These are phyloP conservation scores for Scophthalmus maximus DNA, from an alignment of 2,113 vertebrate genomes.

Conservation along the genomic window DNA sequence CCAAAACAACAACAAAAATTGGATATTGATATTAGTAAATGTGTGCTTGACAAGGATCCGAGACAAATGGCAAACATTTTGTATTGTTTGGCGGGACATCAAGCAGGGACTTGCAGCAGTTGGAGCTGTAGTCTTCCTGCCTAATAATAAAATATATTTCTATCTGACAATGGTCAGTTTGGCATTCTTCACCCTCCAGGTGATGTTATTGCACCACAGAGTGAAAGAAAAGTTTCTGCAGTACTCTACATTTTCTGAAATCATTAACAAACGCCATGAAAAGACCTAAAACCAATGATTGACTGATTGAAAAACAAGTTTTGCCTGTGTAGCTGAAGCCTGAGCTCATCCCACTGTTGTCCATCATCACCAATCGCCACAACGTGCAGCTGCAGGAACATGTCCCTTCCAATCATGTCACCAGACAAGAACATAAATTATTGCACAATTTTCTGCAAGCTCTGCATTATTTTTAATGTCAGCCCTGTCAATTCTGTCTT, in stretches of 20 bases:
- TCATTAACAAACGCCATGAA: no score
- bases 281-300: no score
- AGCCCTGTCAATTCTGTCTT: not conserved
- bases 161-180: conserved; percentile 12
- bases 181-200: not conserved
- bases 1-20: not conserved
- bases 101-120: conserved; percentile 20
- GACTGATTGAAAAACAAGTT: no score
- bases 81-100: conserved; percentile 30
- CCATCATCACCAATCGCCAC: not conserved
- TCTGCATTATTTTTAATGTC: not conserved
- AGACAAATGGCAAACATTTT: conserved; percentile 23
- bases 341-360: not conserved
- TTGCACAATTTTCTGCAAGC: not conserved
- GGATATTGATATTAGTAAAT: conserved; percentile 5
- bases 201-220: not conserved
- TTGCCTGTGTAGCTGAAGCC: not conserved
- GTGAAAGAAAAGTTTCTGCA: conserved; percentile 6
- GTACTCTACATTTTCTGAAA: not conserved
- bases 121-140: conserved; percentile 20
- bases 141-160: conserved; percentile 17
- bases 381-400: not conserved
- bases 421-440: not conserved
- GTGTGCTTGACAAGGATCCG: conserved; percentile 15
- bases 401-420: not conserved